Conservation (phyloP, 2,113 vertebrate genomes). For the Sinocyclocheilus anshuiensis region DNA sequence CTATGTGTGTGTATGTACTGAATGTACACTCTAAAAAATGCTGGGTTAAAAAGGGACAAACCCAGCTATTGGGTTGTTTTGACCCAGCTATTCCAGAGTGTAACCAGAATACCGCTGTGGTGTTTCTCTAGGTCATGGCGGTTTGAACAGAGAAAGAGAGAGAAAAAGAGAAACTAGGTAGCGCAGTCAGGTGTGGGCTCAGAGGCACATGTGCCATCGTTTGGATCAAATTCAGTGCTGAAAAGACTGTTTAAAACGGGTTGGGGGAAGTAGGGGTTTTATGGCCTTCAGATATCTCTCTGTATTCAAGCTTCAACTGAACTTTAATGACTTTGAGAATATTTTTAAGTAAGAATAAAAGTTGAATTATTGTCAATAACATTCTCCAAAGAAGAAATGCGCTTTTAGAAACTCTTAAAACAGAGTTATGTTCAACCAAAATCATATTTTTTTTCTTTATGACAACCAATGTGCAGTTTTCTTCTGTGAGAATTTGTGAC, state of each 20-base stretch:
- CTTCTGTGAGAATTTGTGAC: neutral
- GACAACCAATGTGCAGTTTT: neutral
- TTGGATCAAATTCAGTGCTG: neutral
- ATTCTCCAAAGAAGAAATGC: slow-evolving; percentile 8
- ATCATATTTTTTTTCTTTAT: neutral
- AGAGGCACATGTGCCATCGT: neutral
- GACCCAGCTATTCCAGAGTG: slow-evolving; percentile 63
- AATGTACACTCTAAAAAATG: too few species aligned
- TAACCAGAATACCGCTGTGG: slow-evolving; percentile 83
- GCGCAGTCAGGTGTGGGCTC: slow-evolving; percentile 28
- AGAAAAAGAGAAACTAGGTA: slow-evolving; percentile 58
- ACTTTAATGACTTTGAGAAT: neutral
- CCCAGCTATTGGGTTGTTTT: too few species aligned
- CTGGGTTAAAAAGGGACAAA: too few species aligned
- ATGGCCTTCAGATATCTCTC: neutral
- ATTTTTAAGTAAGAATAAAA: slow-evolving; percentile 5
- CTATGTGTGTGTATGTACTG: too few species aligned
- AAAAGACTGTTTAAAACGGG: neutral
- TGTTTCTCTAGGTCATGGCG: slow-evolving; percentile 77
- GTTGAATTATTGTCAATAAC: neutral
- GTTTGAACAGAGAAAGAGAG: slow-evolving; percentile 69
- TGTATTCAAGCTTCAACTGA: neutral
- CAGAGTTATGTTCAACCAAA: neutral
- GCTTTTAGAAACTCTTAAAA: neutral
- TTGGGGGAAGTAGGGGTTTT: neutral